Conservation (phyloP, 2,888 invertebrate genomes). For the Drosophila parthenogenetica region DNA sequence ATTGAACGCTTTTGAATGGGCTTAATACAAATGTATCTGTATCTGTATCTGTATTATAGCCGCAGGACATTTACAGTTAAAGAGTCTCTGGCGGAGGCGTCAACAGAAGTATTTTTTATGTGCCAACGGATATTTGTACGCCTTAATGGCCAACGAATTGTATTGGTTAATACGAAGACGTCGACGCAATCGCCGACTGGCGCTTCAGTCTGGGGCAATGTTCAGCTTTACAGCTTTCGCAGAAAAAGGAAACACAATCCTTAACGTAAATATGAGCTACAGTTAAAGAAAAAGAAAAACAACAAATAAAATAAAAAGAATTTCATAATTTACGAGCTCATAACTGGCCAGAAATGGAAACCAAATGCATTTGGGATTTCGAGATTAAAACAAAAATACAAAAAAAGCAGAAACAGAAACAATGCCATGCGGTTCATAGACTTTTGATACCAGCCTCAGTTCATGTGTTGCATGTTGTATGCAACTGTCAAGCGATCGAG, state of each 20-base stretch:
- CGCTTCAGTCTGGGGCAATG: slow-evolving; percentile 29
- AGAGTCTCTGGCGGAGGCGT: slow-evolving; percentile 59
- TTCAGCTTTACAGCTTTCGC: slow-evolving; percentile 73
- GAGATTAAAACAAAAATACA: slow-evolving; percentile 24
- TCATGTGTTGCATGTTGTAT: slow-evolving; percentile 32
- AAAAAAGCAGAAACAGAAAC: slow-evolving; percentile 14
- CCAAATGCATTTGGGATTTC: slow-evolving; percentile 32
- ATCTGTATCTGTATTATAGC: slow-evolving; percentile 17
- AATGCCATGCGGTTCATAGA: slow-evolving; percentile 51
- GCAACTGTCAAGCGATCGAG: slow-evolving; percentile 36
- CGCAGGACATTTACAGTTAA: slow-evolving; percentile 47
- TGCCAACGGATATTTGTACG: slow-evolving; percentile 65
- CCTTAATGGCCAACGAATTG: slow-evolving; percentile 54
- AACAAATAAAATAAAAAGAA: slow-evolving; percentile 43
- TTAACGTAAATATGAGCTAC: slow-evolving; percentile 48
- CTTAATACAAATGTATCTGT: background rate
- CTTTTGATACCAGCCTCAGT: slow-evolving; percentile 30
- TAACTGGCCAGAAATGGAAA: slow-evolving; percentile 68
- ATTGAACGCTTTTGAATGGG: slow-evolving; percentile 28
- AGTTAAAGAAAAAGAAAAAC: slow-evolving; percentile 19
- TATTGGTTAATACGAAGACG: slow-evolving; percentile 42
- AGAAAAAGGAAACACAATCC: slow-evolving; percentile 75
- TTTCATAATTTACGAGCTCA: slow-evolving; percentile 76
- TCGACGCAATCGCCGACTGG: slow-evolving; percentile 24
- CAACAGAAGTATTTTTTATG: slow-evolving; percentile 72